phyloP scores from a whole-genome alignment of 2,113 vertebrate species.

The Haemorhous mexicanus region DNA sequence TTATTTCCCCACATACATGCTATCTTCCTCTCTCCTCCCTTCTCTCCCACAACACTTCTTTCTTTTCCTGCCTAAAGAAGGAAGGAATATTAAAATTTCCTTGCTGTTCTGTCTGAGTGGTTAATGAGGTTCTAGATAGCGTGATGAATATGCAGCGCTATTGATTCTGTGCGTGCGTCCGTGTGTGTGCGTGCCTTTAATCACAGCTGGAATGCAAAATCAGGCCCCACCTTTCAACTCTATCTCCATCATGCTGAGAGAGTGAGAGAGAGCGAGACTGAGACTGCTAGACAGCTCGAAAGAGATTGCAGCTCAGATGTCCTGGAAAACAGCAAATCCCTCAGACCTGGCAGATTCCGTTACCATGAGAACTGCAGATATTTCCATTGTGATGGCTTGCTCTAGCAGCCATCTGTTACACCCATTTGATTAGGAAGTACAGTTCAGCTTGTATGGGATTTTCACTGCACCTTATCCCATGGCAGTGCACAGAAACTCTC shows the following conservation, averaged over 20 bases:
- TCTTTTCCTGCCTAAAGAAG: constrained; percentile 37
- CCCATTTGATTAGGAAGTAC: constrained; percentile 90
- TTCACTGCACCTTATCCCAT: constrained; percentile 82
- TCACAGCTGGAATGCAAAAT: constrained; percentile 85
- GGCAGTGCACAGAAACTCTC: constrained; percentile 68
- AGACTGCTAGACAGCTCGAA: constrained; percentile 86
- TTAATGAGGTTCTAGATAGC: constrained; percentile 81
- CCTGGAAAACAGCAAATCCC: constrained; percentile 89
- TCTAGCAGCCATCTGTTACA: constrained; percentile 98
- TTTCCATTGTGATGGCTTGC: constrained; percentile 91
- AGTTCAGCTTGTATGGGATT: constrained; percentile 82
- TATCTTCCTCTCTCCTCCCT: constrained; percentile 5
- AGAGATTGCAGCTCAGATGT: constrained; percentile 87
- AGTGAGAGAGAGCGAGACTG: constrained; percentile 76
- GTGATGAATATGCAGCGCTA: constrained; percentile 72
- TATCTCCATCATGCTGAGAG: constrained; percentile 82
- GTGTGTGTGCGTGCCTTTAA: constrained; percentile 72
- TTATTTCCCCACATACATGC: constrained; percentile 63
- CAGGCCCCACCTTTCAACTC: constrained; percentile 82
- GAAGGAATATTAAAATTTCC: constrained; percentile 63
- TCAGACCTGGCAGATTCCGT: constrained; percentile 89
- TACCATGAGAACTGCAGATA: constrained; percentile 93
- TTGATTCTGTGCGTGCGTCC: constrained; percentile 35
- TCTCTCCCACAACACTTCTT: constrained; percentile 8
- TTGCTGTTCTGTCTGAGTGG: constrained; percentile 53